Evolutionary conservation across 1,140 invertebrate species (phyloP), one percentile per base, ranked within the genome.

Genomic region (Heterodera schachtii): DNA sequence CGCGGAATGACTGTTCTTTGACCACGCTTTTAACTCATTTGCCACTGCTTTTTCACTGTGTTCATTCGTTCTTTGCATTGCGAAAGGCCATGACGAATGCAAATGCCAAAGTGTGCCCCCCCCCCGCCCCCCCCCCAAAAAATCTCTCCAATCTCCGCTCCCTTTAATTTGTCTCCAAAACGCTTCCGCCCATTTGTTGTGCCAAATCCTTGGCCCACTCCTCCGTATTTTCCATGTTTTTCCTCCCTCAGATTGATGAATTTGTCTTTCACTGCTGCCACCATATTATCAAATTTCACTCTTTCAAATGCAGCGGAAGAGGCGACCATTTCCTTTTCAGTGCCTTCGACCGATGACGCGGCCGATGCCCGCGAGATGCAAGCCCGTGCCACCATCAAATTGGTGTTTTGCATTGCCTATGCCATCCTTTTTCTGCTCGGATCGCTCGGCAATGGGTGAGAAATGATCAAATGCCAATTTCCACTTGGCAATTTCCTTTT

Each of bases 401-500:
- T 85, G 21, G 64, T 82, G 9, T 85, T 85, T 47, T 86, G 81
- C 43, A 83, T 75, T 49, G 70, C 81, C 70, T 85, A 85, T 60
- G 79, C 21, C 47, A 49, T 85, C 31, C 47, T 85, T 46, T 86
- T 85, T 77, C 21, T 85, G 19, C 19, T 83, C 4, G 85, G 84
- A 9, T 80, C 85, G 0, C n/a, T 85, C 13, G 84, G 84, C n/a
- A 85, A 85, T 73, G 84, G 84, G 82, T 85, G 64, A 76, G 67
- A 31, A 31, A 31, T 31, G 31, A 31, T 31, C 31, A 31, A 31
- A 31, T 31, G 31, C 31, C 31, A 31, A 31, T 31, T 31, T 31
- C 31, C 31, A 31, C 31, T 31, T 31, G 31, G 31, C 31, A 31
- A 31, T 31, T 31, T 31, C 31, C 31, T 31, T 31, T 1, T 31